Percentiles rank a stretch among this genome's conserved stretches.
Conservation (phyloP, 2,797 vertebrate genomes). For the Protosalanx chinensis region DNA sequence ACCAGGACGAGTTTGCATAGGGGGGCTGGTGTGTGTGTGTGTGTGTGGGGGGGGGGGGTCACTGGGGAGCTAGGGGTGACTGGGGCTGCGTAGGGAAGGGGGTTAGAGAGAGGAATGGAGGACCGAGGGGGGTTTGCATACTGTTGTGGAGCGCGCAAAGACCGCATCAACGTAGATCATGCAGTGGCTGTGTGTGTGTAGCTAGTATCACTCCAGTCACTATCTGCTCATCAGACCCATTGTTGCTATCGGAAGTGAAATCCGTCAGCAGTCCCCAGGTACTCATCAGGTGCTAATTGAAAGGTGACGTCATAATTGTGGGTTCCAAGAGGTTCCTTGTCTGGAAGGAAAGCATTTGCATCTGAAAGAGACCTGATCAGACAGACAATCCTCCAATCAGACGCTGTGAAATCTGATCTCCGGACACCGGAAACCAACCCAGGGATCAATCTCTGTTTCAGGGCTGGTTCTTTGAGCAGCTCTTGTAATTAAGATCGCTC, state of each 20-base stretch:
- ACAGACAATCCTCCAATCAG: neutral
- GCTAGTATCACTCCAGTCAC: constrained; percentile 38
- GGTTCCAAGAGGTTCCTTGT: constrained; percentile 18
- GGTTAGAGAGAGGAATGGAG: constrained; percentile 10
- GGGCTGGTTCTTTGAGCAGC: neutral
- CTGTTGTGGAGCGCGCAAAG: too few relatives aligned
- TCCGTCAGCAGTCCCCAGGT: constrained; percentile 35
- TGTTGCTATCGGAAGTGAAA: constrained; percentile 52
- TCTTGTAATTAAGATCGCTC: neutral
- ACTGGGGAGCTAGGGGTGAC: constrained; percentile 41
- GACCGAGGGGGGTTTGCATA: too few relatives aligned
- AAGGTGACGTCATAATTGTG: constrained; percentile 29
- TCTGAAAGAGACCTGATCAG: neutral
- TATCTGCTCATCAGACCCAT: constrained; percentile 41
- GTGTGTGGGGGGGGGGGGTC: constrained; percentile 39
- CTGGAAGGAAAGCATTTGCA: constrained; percentile 7
- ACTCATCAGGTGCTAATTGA: constrained; percentile 50
- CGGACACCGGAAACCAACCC: neutral
- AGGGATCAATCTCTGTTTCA: neutral
- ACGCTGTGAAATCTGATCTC: neutral
- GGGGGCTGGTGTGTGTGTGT: constrained; percentile 29
- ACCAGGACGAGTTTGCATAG: constrained; percentile 51
- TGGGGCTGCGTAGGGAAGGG: neutral
- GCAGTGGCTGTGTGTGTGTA: constrained; percentile 41
- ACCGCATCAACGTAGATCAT: constrained; percentile 27